A percentile compares a stretch with the other conserved stretches of the same genome.
Evolutionary conservation across 2,888 invertebrate species (phyloP).

Genomic region (Bellardia bayeri): DNA sequence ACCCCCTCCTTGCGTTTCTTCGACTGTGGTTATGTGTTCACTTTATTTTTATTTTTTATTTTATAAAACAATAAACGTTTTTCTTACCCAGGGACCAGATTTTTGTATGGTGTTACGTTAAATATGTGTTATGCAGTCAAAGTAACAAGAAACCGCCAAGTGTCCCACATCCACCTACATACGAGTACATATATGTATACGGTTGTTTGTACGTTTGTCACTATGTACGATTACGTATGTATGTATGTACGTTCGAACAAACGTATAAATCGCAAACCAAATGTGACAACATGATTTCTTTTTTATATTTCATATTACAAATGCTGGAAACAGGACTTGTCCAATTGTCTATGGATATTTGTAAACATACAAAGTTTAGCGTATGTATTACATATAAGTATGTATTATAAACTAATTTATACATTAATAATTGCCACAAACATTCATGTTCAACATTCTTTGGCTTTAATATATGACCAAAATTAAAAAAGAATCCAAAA

Average conservation of each 20-base stretch:
- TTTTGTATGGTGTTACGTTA: conserved; percentile 20
- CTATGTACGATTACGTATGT: conserved; percentile 30
- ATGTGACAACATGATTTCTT: conserved; percentile 54
- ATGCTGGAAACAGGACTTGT: conserved; percentile 28
- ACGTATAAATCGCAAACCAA: conserved; percentile 47
- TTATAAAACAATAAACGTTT: conserved; percentile 54
- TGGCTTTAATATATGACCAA: too few species aligned
- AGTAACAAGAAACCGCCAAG: conserved; percentile 55
- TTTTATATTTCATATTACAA: conserved; percentile 21
- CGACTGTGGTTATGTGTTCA: conserved; percentile 30
- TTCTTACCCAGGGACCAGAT: conserved; percentile 36
- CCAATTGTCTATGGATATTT: background rate
- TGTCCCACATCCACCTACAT: conserved; percentile 6
- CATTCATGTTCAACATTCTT: too few species aligned
- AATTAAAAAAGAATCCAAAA: too few species aligned
- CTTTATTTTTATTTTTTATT: conserved; percentile 17
- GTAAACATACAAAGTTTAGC: too few species aligned
- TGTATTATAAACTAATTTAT: too few species aligned
- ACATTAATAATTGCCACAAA: too few species aligned
- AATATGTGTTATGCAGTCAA: conserved; percentile 52
- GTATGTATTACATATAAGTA: too few species aligned
- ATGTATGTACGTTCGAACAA: background rate
- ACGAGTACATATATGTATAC: too few species aligned
- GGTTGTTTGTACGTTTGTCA: background rate
- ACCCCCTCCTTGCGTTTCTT: background rate